Percentiles rank a stretch among this genome's conserved stretches.
Conservation (phyloP, 2,113 vertebrate genomes). For the Cynoglossus semilaevis region DNA sequence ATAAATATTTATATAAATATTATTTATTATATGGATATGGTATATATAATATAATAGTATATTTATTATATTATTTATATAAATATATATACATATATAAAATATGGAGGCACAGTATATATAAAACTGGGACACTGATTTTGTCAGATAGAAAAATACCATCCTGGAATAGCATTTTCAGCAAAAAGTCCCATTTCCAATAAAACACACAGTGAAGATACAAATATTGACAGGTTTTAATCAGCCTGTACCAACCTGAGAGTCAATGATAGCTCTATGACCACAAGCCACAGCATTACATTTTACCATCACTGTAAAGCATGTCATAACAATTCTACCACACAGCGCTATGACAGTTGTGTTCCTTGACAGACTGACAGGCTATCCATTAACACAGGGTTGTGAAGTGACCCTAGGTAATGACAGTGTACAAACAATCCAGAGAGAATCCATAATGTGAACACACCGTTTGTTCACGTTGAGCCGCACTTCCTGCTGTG, state of each 20-base stretch:
- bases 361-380: constrained; percentile 58
- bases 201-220: too few species aligned
- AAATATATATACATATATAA: too few species aligned
- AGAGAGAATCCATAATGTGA: constrained; percentile 36
- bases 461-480: constrained; percentile 18
- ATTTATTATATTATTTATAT: too few species aligned
- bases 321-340: constrained; percentile 14
- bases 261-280: constrained; percentile 27
- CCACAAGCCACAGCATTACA: constrained; percentile 33
- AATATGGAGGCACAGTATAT: too few species aligned
- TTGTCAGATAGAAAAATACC: too few species aligned
- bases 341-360: constrained; percentile 28
- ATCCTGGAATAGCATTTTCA: too few species aligned
- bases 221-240: too few species aligned
- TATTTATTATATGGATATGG: too few species aligned
- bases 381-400: constrained; percentile 57
- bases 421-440: constrained; percentile 60
- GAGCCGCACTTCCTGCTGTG: constrained; percentile 38
- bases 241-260: constrained; percentile 49
- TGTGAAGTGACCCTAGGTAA: constrained; percentile 59
- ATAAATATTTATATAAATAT: too few species aligned
- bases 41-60: too few species aligned
- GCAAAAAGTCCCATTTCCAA: too few species aligned
- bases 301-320: constrained; percentile 26
- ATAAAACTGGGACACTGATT: too few species aligned